Percentiles rank a stretch among this genome's conserved stretches.
These are phyloP conservation scores for Phataginus tricuspis DNA, from an alignment of 2,797 vertebrate genomes.

Conservation along the genomic window DNA sequence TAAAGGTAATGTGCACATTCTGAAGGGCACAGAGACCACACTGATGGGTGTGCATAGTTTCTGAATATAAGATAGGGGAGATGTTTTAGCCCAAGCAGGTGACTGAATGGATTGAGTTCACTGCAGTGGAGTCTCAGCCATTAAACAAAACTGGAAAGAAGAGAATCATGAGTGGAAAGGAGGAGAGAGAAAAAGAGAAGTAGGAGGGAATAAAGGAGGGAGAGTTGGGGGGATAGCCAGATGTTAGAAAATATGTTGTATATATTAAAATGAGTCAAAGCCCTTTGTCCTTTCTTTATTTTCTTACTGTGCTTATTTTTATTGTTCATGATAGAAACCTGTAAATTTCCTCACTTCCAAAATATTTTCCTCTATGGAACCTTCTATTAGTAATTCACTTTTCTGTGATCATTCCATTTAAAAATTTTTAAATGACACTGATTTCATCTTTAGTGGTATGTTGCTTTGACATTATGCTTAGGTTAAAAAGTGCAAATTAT, in stretches of 20 bases:
- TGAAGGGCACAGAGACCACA: not conserved
- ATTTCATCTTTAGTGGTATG: not conserved
- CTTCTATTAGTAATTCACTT: not conserved
- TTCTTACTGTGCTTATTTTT: not conserved
- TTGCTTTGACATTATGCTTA: not conserved
- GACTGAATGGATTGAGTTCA: not conserved
- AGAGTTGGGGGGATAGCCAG: not conserved
- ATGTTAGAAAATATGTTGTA: not conserved
- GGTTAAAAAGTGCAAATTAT: not conserved
- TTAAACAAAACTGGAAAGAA: not conserved
- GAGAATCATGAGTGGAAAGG: not conserved
- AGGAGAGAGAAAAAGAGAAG: not conserved
- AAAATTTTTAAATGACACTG: not conserved
- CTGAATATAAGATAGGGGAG: not conserved
- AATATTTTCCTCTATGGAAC: not conserved
- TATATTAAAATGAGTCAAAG: not conserved
- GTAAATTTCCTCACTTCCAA: not conserved
- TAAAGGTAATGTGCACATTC: not conserved
- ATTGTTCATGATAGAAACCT: not conserved
- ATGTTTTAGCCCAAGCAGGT: not conserved
- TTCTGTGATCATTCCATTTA: not conserved
- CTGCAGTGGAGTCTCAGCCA: not conserved
- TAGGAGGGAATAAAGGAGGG: no score
- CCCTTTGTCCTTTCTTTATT: not conserved
- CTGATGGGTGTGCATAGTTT: not conserved